Evolutionary conservation across 2,113 vertebrate species (phyloP).

Genomic region (Cebidichthys violaceus): DNA sequence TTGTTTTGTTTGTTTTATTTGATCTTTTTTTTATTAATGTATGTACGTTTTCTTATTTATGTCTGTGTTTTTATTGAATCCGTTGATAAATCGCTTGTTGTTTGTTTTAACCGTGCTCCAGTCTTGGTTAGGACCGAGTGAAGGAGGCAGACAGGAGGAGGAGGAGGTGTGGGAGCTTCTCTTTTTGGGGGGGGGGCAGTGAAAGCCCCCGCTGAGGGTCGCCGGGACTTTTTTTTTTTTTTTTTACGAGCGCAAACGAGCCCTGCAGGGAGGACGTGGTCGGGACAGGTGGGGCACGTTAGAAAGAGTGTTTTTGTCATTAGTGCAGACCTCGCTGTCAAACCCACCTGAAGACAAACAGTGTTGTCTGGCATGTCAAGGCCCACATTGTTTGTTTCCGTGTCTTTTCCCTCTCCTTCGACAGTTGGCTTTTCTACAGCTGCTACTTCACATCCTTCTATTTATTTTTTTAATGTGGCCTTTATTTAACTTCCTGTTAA

Average conservation of each 20-base stretch:
- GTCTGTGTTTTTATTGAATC: not conserved
- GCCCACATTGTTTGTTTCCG: not conserved
- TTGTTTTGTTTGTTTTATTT: too few species aligned
- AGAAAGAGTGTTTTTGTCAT: slow-evolving; percentile 77
- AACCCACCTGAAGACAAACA: slow-evolving; percentile 52
- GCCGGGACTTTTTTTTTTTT: slow-evolving; percentile 45
- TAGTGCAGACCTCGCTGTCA: slow-evolving; percentile 39
- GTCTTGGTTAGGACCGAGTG: not conserved
- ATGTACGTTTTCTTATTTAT: not conserved
- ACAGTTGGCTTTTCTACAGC: not conserved
- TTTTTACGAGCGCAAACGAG: slow-evolving; percentile 60
- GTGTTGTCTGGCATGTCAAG: not conserved
- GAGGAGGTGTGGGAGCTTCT: slow-evolving; percentile 12
- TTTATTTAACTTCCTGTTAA: not conserved
- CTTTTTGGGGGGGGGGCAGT: not conserved
- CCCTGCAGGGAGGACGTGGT: slow-evolving; percentile 46
- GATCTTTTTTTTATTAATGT: too few species aligned
- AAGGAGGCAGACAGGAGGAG: not conserved
- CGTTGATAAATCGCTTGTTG: not conserved
- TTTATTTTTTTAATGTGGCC: not conserved
- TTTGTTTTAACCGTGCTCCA: not conserved
- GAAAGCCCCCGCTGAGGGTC: slow-evolving; percentile 32
- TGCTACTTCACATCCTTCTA: not conserved
- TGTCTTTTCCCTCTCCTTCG: not conserved
- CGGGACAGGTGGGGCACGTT: slow-evolving; percentile 62